Evolutionary conservation across 2,888 invertebrate species (phyloP), one percentile per base, ranked within the genome.

Genomic region (Schizaphis graminum): DNA sequence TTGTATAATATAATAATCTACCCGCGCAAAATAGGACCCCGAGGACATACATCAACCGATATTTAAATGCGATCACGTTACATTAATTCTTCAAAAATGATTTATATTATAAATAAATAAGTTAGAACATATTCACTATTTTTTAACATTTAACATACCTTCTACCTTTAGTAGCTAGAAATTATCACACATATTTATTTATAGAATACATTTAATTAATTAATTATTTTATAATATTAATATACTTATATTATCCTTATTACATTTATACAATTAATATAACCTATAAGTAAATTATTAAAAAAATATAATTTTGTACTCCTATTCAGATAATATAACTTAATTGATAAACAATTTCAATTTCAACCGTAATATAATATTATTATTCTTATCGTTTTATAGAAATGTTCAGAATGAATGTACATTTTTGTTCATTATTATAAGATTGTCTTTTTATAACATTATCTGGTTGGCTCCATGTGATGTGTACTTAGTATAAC

Each of bases 1-100:
- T 21, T 21, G 26, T 77, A 35, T 35, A 21, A 67, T 67, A 67
- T 77, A 77, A 77, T 41, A 21, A 77, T 89, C 57, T 41, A 61
- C 56, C 56, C 44, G 7, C 26, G 28, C 44, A 57, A 89, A 89
- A 89, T 89, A 57, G 89, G 89, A 89, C 89, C 89, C 89, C 7
- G 3, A 44, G 89, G 89, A 89, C 89, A 5, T 24, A 89, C 57
- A 11, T 56, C 28, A 44, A 89, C 26, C 44, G 8, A 44, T 89
- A 44, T 89, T 41, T 89, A 89, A 89, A 61, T 28, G 16, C 57
- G 44, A 89, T 89, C 57, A 16, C 28, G 16, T 89, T 89, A 44
- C 57, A 57, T 89, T 56, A 57, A 57, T 61, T 89, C 44, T 89
- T 89, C 57, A 89, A 61, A 26, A 56, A 56, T 89, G 11, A 89